A percentile compares a stretch with the other conserved stretches of the same genome.
Evolutionary conservation across 2,888 invertebrate genomes (phyloP).

Genomic region (Melangyna quadrimaculata): DNA sequence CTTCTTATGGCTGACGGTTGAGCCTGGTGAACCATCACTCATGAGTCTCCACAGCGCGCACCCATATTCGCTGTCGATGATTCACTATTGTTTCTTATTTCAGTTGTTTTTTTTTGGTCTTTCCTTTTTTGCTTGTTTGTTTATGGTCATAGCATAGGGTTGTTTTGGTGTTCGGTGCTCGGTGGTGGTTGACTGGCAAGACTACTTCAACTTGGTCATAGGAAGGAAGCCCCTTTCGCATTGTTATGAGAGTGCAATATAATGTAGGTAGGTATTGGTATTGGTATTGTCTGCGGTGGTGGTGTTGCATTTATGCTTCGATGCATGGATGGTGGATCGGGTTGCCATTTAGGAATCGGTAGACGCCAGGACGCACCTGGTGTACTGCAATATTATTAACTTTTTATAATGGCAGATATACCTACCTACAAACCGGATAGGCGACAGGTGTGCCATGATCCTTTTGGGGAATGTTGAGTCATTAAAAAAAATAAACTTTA

Average conservation of each 20-base stretch:
- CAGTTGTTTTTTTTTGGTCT: conserved; percentile 12
- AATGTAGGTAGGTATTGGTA: too few species aligned
- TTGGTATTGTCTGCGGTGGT: neutral
- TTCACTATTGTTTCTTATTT: conserved; percentile 39
- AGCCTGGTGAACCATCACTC: conserved; percentile 42
- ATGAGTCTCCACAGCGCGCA: conserved; percentile 20
- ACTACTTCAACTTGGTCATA: neutral
- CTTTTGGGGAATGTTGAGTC: neutral
- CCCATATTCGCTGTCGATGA: conserved; percentile 63
- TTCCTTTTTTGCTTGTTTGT: conserved; percentile 48
- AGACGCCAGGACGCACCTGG: conserved; percentile 47
- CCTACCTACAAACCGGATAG: neutral
- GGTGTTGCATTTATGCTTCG: neutral
- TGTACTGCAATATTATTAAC: neutral
- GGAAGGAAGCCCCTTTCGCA: conserved; percentile 21
- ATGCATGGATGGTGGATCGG: neutral
- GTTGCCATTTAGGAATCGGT: neutral
- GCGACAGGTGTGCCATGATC: neutral
- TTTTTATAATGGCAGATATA: neutral
- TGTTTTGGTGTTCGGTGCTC: neutral
- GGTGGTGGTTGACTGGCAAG: neutral
- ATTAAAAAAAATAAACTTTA: too few species aligned
- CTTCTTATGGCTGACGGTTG: conserved; percentile 3
- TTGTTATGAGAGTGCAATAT: neutral
- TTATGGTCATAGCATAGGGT: conserved; percentile 40